Percentiles rank a stretch among this genome's conserved stretches.
phyloP scores from a whole-genome alignment of 2,888 invertebrate genomes.

The Netelia fuscicornis region DNA sequence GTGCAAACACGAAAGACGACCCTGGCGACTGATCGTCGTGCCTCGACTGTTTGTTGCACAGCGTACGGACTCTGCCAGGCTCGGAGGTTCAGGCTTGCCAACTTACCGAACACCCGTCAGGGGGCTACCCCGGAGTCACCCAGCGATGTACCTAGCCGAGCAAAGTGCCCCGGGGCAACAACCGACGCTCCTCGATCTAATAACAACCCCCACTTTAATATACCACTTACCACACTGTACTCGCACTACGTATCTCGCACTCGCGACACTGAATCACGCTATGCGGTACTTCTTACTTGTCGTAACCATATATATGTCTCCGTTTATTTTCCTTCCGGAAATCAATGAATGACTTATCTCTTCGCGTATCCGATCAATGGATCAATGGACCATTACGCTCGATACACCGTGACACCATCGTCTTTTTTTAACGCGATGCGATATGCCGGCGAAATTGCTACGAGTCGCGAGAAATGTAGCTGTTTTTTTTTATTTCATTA shows the following conservation, averaged over 20 bases:
- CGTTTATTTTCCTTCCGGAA: background rate
- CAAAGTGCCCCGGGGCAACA: background rate
- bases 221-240: background rate
- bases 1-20: slow-evolving; percentile 75
- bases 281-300: background rate
- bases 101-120: slow-evolving; percentile 27
- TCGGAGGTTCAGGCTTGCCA: slow-evolving; percentile 57
- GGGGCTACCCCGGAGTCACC: background rate
- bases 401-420: background rate
- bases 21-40: slow-evolving; percentile 74
- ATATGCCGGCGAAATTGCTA: no score
- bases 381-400: background rate
- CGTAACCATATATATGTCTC: background rate
- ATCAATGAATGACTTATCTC: no score
- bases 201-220: background rate
- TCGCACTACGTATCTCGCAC: background rate
- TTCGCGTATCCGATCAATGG: no score
- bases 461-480: no score
- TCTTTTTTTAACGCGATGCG: no score
- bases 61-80: slow-evolving; percentile 70
- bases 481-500: no score
- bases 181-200: background rate
- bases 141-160: background rate
- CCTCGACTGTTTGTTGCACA: slow-evolving; percentile 77
- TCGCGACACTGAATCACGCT: background rate